These are phyloP conservation scores for Alces alces DNA, from an alignment of 2,113 vertebrate genomes.

Conservation along the genomic window DNA sequence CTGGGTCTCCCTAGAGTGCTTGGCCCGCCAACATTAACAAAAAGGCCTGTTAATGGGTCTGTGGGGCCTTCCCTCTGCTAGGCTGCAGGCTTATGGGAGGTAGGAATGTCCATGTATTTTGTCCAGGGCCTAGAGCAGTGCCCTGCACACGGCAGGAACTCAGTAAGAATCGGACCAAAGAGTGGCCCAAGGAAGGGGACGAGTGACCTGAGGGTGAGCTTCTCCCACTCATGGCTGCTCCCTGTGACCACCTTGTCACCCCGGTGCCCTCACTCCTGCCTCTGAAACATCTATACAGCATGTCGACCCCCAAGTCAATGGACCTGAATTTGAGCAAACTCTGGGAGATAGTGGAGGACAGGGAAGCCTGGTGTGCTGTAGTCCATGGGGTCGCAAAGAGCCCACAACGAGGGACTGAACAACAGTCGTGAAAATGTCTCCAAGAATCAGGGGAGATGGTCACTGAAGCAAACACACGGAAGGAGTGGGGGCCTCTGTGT, in stretches of 20 bases:
- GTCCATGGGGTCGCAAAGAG: not conserved
- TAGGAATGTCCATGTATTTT: not conserved
- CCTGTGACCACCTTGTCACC: not conserved
- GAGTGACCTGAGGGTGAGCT: fast-evolving
- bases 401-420: not conserved
- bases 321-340: not conserved
- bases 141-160: not conserved
- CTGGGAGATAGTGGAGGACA: not conserved
- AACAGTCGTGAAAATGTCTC: not conserved
- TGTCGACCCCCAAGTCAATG: not conserved
- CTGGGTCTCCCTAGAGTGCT: not conserved
- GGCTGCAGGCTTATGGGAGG: not conserved
- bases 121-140: not conserved
- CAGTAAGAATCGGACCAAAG: no score
- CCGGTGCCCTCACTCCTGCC: fast-evolving
- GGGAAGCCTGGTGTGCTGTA: not conserved
- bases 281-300: not conserved
- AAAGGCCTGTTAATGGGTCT: fast-evolving
- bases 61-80: not conserved
- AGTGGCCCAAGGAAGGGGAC: not conserved
- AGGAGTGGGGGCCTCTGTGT: fast-evolving
- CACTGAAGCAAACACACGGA: fast-evolving
- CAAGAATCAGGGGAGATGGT: not conserved
- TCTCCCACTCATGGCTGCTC: fast-evolving
- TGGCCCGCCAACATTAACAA: fast-evolving